Base-by-base conservation (phyloP, 2,113 vertebrate genomes). In the Crypturellus undulatus region DNA sequence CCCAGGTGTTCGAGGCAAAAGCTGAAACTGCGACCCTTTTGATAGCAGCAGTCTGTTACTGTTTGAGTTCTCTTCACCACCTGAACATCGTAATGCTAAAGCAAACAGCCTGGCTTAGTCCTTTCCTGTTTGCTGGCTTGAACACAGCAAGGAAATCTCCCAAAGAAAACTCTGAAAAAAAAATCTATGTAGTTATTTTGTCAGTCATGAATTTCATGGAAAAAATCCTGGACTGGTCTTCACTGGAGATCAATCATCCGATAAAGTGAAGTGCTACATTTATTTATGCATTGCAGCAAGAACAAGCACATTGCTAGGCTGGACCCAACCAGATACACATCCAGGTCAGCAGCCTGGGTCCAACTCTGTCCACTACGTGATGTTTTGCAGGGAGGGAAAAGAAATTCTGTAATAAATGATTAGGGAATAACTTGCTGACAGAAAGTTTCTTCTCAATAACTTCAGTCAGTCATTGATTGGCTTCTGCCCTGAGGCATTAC, bases 401-500 rank as follows among this genome's bases (percentile, higher is more conserved):
- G 58, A 89, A 92, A 72, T 0, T 1, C n/a, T 51, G 34, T 36
- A 72, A 45, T 2, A 90, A 65, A 90, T 93, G 67, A 89, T 38
- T 24, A 52, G 40, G 26, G 43, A 92, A 81, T 84, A 84, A 70
- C 62, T 65, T 84, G 58, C 2, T 3, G 73, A 84, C 58, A 93
- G 65, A 84, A 97, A 92, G 58, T 94, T 96, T 93, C 63, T 93
- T 96, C 77, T 92, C 85, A 90, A 45, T 94, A 85, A 58, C 52
- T 90, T 6, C 71, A 79, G 40, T 92, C 72, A 92, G 80, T 56
- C 86, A 34, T 75, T 92, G 95, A 96, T 92, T 96, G 73, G 79
- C 92, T 96, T 96, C 73, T 96, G 90, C 92, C 85, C 77, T 94
- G 70, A 94, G 78, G 93, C 94, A 89, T 93, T 97, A 69, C 49